These are phyloP conservation scores for Amaurobius ferox DNA, from an alignment of 2,888 invertebrate genomes.

Conservation along the genomic window DNA sequence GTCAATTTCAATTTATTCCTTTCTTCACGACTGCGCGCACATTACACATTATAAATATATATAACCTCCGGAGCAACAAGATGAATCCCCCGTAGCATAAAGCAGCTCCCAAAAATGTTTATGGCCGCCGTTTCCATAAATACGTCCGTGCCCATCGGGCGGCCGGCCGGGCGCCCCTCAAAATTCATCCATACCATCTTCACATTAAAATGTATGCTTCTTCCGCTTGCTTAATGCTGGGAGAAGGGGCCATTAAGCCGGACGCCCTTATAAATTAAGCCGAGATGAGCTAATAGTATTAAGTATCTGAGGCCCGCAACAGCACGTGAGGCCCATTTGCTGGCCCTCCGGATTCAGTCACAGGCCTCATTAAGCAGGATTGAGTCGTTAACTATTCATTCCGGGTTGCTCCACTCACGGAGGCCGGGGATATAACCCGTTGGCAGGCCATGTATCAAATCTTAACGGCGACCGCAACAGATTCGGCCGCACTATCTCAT, in stretches of 20 bases:
- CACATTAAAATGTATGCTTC: constrained; percentile 66
- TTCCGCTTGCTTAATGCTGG: constrained; percentile 32
- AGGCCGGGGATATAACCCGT: constrained; percentile 59
- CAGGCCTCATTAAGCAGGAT: constrained; percentile 71
- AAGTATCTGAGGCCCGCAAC: constrained; percentile 39
- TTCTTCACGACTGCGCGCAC: no score
- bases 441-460: constrained; percentile 65
- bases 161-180: constrained; percentile 25
- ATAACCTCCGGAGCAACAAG: no score
- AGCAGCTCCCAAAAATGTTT: no score
- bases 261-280: constrained; percentile 70
- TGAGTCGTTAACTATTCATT: constrained; percentile 72
- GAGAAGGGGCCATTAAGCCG: constrained; percentile 49
- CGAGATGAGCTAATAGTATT: constrained; percentile 71
- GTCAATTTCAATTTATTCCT: no score
- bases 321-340: constrained; percentile 70
- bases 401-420: constrained; percentile 39
- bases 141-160: constrained; percentile 9
- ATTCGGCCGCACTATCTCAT: constrained; percentile 34
- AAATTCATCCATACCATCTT: constrained; percentile 67
- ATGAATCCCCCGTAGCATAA: no score
- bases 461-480: constrained; percentile 67
- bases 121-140: constrained; percentile 25
- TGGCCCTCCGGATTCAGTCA: constrained; percentile 60
- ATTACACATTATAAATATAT: no score